Evolutionary conservation across 2,113 vertebrate genomes (phyloP), one percentile per base, ranked within the genome.

Genomic region (Naja naja): DNA sequence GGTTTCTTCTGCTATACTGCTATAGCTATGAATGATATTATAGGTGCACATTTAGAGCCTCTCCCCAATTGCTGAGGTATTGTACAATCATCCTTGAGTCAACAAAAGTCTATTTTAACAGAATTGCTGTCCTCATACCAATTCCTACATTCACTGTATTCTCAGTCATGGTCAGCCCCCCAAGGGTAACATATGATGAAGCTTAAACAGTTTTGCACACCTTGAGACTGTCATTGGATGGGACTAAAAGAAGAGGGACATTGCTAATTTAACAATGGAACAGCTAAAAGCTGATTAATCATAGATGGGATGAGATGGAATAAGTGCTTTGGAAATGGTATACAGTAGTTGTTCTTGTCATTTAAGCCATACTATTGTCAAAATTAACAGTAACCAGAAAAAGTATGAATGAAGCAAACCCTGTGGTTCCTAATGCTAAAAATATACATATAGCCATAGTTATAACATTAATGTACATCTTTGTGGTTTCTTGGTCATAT

Each of bases 351-450:
- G 14, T 88, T n/a, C 74, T 54, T n/a, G 56, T 87, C 54, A 7
- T 10, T 58, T 43, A 81, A 43, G 81, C 93, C 18, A 74, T 53
- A 58, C 27, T 93, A 27, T 12, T 2, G 60, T 4, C 87, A 94
- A 88, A 86, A 92, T 25, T 34, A 91, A 23, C 58, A 27, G 9
- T 2, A 85, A 5, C 47, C 60, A 27, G 1, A 49, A 45, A 91
- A 87, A 47, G 43, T 90, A 95, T 87, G 93, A 25, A 92, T 81
- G 30, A 91, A 85, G n/a, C 90, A 91, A 94, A 30, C 25, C 34
- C 6, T 16, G 8, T 0, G 88, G 88, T 64, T 88, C 53, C 34
- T 87, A 96, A 93, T 94, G 22, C 16, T 25, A 34, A 74, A 90
- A 60, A 30, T 49, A 54, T 88, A 43, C 2, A 20, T 27, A 14